Percentiles rank a stretch among this genome's conserved stretches.
Evolutionary conservation across 2,888 invertebrate genomes (phyloP).

Genomic region (Sympetrum striolatum): DNA sequence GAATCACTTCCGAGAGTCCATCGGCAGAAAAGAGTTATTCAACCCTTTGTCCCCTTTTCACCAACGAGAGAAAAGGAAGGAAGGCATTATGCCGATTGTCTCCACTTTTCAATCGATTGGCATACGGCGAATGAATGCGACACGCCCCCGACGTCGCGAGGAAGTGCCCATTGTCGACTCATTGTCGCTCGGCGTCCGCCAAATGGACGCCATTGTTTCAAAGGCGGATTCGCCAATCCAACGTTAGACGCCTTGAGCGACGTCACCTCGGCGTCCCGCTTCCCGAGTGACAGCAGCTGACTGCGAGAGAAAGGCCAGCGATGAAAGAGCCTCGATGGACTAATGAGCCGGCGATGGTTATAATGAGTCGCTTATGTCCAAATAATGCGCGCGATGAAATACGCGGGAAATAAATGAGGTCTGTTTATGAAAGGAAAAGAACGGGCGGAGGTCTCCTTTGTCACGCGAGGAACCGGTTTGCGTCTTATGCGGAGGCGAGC

Average conservation of each 20-base stretch:
- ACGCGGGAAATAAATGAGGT: neutral
- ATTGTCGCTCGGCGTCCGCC: neutral
- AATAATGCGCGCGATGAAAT: neutral
- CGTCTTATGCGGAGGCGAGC: neutral
- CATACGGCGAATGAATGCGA: no score
- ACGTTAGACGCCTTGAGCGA: slow-evolving; percentile 2
- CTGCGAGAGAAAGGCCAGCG: neutral
- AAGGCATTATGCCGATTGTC: no score
- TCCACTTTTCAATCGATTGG: no score
- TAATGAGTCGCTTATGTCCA: neutral
- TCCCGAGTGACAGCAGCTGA: slow-evolving; percentile 28
- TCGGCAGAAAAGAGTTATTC: no score
- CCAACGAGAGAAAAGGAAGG: no score
- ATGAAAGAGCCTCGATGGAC: neutral
- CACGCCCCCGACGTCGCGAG: neutral
- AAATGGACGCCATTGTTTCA: slow-evolving; percentile 22
- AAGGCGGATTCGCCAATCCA: slow-evolving; percentile 5
- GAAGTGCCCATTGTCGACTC: neutral
- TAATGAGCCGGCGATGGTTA: neutral
- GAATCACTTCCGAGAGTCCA: no score
- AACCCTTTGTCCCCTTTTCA: no score
- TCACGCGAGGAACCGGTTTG: neutral
- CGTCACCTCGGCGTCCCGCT: neutral
- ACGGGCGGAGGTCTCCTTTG: neutral
- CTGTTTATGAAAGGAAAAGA: neutral